phyloP scores from a whole-genome alignment of 2,888 invertebrate genomes.

The Rhingia rostrata region DNA sequence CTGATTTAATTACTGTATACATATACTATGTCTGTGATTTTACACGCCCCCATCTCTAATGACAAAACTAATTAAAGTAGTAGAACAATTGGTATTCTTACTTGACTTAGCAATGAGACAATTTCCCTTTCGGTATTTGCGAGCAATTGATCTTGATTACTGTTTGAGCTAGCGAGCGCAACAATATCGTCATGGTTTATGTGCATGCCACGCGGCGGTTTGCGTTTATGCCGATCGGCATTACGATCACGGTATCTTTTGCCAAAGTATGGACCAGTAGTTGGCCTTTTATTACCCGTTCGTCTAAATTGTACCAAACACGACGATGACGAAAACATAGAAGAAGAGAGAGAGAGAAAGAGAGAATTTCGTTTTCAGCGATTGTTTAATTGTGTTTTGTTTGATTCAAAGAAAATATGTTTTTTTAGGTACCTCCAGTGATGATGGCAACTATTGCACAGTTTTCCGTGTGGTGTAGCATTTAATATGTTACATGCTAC shows the following conservation, averaged over 20 bases:
- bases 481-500: conserved; percentile 89
- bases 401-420: conserved; percentile 13
- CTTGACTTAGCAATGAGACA: conserved; percentile 97
- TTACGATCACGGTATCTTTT: conserved; percentile 81
- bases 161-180: conserved; percentile 88
- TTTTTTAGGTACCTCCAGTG: conserved; percentile 89
- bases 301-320: conserved; percentile 84
- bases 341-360: conserved; percentile 43
- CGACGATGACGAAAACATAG: conserved; percentile 35
- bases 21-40: conserved; percentile 47
- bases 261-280: conserved; percentile 86
- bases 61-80: conserved; percentile 64
- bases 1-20: conserved; percentile 20
- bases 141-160: conserved; percentile 89
- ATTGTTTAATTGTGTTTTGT: conserved; percentile 30
- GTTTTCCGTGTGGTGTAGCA: conserved; percentile 89
- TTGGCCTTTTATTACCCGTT: conserved; percentile 91
- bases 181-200: conserved; percentile 98
- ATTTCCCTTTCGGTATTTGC: conserved; percentile 97
- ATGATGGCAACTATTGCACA: conserved; percentile 93
- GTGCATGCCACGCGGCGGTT: conserved; percentile 98
- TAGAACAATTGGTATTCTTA: conserved; percentile 85
- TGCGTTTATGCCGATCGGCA: conserved; percentile 87
- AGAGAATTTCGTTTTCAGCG: conserved; percentile 59
- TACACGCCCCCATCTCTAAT: conserved; percentile 42